These are phyloP conservation scores for Poeciliopsis gracilis DNA, from an alignment of 2,797 vertebrate genomes.

Conservation along the genomic window DNA sequence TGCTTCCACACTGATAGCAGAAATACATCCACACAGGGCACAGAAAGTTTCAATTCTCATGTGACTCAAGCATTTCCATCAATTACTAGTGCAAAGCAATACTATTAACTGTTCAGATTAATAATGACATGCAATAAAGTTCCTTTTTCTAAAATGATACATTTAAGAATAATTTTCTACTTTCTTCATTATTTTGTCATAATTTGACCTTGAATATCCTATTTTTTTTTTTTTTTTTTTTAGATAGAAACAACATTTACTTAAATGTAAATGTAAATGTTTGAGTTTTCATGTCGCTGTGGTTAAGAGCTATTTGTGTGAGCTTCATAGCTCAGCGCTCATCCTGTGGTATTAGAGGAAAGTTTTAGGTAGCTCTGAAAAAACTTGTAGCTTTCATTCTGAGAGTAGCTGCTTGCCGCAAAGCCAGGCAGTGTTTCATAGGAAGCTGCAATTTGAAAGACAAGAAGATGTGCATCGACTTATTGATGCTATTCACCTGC, in stretches of 20 bases:
- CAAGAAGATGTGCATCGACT: background rate
- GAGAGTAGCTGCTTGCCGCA: background rate
- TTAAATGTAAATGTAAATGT: too few species aligned
- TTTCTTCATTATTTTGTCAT: background rate
- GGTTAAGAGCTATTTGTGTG: background rate
- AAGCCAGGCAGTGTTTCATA: background rate
- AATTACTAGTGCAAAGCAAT: background rate
- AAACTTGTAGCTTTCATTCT: background rate
- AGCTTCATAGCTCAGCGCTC: background rate
- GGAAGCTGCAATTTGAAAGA: background rate
- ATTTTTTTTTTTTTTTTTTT: background rate
- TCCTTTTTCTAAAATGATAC: background rate
- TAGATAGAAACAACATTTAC: background rate
- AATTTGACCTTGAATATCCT: background rate
- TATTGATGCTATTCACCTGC: fast-evolving
- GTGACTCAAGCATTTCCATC: background rate
- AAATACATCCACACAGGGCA: background rate
- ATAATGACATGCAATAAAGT: background rate
- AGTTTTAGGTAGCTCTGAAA: background rate
- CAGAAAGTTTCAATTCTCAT: background rate
- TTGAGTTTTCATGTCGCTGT: background rate
- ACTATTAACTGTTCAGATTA: background rate
- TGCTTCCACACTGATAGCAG: background rate
- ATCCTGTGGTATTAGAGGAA: background rate
- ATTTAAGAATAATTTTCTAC: background rate